These are phyloP conservation scores for Spialia ferax DNA, from an alignment of 2,888 invertebrate species.

Conservation along the genomic window DNA sequence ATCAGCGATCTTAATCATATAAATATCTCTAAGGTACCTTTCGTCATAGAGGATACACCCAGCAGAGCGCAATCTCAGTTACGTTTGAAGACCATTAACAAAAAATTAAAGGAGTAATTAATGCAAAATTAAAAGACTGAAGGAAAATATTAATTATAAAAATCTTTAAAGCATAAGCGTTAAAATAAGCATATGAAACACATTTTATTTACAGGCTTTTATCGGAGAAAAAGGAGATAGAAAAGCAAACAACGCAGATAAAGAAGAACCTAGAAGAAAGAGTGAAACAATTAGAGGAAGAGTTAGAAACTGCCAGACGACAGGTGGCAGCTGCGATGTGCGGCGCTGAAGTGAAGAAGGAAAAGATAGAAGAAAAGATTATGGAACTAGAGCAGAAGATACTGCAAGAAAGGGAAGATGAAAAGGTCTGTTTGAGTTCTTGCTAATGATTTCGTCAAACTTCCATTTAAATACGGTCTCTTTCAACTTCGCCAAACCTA, in stretches of 20 bases:
- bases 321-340: conserved; percentile 61
- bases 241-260: conserved; percentile 56
- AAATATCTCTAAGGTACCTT: too few relatives aligned
- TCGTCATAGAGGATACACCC: neutral
- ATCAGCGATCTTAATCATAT: too few relatives aligned
- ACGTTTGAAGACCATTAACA: too few relatives aligned
- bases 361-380: conserved; percentile 66
- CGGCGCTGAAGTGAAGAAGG: conserved; percentile 64
- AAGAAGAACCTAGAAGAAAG: conserved; percentile 57
- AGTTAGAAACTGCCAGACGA: conserved; percentile 63
- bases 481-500: too few relatives aligned
- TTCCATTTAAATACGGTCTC: neutral
- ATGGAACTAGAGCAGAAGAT: conserved; percentile 63
- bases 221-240: conserved; percentile 66
- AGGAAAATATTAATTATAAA: too few relatives aligned
- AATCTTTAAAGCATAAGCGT: too few relatives aligned
- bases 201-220: conserved; percentile 61
- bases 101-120: too few relatives aligned
- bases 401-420: conserved; percentile 58
- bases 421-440: conserved; percentile 52
- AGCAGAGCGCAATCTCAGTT: too few relatives aligned
- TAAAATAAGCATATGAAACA: neutral
- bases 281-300: conserved; percentile 64
- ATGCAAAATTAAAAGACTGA: too few relatives aligned
- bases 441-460: neutral